phyloP scores from a whole-genome alignment of 2,888 invertebrate species.

The Eudasyphora cyanicolor region DNA sequence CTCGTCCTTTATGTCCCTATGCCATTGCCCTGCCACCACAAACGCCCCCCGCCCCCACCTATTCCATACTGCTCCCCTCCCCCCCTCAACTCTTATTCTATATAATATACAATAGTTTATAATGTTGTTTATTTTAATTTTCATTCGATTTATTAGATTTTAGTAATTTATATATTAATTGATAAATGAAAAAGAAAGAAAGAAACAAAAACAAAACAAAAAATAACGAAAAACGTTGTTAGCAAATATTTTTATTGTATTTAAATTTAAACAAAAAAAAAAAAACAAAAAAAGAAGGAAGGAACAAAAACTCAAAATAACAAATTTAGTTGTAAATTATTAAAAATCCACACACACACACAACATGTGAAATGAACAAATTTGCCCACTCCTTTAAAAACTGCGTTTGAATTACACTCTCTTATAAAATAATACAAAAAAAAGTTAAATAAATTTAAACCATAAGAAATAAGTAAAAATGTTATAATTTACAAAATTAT shows the following conservation, averaged over 20 bases:
- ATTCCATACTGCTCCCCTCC: neutral
- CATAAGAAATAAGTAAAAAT: slow-evolving; percentile 44
- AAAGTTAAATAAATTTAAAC: slow-evolving; percentile 57
- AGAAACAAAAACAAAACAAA: too few species aligned
- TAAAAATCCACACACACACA: too few species aligned
- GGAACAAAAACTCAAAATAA: slow-evolving; percentile 8
- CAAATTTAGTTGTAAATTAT: slow-evolving; percentile 48
- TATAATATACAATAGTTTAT: slow-evolving; percentile 14
- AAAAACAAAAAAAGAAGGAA: too few species aligned
- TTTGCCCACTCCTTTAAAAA: slow-evolving; percentile 1
- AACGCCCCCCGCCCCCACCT: neutral
- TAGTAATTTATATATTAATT: slow-evolving; percentile 57
- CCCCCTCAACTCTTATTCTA: neutral
- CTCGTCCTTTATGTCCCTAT: neutral
- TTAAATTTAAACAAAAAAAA: slow-evolving; percentile 30
- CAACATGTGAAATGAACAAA: slow-evolving; percentile 6
- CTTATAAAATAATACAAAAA: slow-evolving; percentile 42
- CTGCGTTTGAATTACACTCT: slow-evolving; percentile 48
- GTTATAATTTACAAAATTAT: slow-evolving; percentile 56
- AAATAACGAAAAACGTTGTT: slow-evolving; percentile 46
- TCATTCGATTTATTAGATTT: slow-evolving; percentile 47
- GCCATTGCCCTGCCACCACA: too few species aligned
- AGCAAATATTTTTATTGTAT: slow-evolving; percentile 52
- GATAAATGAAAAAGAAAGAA: slow-evolving; percentile 11
- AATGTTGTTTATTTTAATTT: slow-evolving; percentile 30